Evolutionary conservation across 2,113 vertebrate species (phyloP).

Genomic region (Parus major): DNA sequence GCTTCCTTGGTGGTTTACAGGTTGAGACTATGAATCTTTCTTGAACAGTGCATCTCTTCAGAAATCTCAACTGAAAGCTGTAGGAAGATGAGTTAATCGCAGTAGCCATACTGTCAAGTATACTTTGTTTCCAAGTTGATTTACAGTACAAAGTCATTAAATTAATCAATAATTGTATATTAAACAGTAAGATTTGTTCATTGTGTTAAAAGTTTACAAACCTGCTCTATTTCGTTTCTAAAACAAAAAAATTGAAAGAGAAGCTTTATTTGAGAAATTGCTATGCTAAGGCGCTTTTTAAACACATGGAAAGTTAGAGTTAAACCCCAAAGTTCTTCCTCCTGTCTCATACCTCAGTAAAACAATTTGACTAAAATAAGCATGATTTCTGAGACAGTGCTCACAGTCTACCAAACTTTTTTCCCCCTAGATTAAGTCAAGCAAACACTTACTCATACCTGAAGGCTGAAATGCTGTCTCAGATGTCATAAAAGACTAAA

Average conservation of each 20-base stretch:
- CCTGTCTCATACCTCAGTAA: neutral
- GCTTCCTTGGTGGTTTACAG: neutral
- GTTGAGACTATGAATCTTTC: neutral
- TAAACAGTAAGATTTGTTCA: constrained; percentile 6
- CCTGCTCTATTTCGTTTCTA: neutral
- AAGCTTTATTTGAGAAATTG: neutral
- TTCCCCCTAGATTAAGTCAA: neutral
- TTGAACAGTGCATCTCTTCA: neutral
- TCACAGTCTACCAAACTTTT: neutral
- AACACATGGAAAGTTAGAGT: neutral
- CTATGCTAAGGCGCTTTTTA: neutral
- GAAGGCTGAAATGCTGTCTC: neutral
- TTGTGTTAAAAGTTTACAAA: constrained; percentile 28
- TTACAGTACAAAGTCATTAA: constrained; percentile 30
- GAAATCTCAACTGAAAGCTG: neutral
- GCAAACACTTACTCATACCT: neutral
- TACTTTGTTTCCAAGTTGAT: constrained; percentile 31
- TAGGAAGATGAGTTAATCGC: neutral
- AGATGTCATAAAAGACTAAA: neutral
- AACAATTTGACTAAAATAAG: neutral
- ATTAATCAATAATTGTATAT: constrained; percentile 44
- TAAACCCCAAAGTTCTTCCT: neutral
- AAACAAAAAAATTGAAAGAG: neutral
- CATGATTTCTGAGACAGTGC: neutral
- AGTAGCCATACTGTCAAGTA: neutral